Conservation (phyloP, 1,140 invertebrate genomes). For the Drosophila serrata region DNA sequence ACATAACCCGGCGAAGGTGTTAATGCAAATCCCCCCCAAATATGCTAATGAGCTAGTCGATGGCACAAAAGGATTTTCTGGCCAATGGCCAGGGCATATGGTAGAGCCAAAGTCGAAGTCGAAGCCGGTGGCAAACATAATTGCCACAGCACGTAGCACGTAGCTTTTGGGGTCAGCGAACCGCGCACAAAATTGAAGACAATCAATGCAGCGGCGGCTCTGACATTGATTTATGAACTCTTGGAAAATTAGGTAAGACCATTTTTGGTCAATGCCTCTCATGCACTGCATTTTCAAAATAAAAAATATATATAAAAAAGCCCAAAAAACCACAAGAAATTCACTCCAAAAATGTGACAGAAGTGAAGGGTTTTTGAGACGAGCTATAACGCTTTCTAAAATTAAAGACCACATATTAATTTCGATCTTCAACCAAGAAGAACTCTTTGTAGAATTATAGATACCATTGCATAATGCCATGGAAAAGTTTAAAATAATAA, state of each 20-base stretch:
- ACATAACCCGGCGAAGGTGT: constrained; percentile 82
- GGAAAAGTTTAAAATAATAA: constrained; percentile 42
- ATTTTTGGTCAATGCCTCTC: constrained; percentile 68
- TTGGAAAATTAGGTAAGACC: constrained; percentile 79
- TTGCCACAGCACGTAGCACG: constrained; percentile 55
- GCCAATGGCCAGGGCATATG: not conserved
- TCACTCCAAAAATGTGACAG: constrained; percentile 34
- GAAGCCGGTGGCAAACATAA: constrained; percentile 48
- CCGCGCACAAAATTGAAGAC: constrained; percentile 71
- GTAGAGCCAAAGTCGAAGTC: not conserved
- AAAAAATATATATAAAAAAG: not conserved
- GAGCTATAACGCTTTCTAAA: constrained; percentile 13
- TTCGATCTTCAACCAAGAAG: not conserved
- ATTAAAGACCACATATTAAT: not conserved
- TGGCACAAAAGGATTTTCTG: constrained; percentile 42
- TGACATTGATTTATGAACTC: constrained; percentile 83
- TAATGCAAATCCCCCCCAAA: constrained; percentile 83
- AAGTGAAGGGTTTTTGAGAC: constrained; percentile 31
- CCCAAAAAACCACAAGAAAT: constrained; percentile 22
- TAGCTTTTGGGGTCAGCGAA: constrained; percentile 57
- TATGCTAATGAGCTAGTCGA: constrained; percentile 78
- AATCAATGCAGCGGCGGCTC: constrained; percentile 64
- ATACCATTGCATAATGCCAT: constrained; percentile 23
- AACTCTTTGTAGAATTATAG: not conserved
- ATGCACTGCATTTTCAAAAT: constrained; percentile 47